phyloP scores from a whole-genome alignment of 2,797 vertebrate genomes.

The Tokudaia muenninki region DNA sequence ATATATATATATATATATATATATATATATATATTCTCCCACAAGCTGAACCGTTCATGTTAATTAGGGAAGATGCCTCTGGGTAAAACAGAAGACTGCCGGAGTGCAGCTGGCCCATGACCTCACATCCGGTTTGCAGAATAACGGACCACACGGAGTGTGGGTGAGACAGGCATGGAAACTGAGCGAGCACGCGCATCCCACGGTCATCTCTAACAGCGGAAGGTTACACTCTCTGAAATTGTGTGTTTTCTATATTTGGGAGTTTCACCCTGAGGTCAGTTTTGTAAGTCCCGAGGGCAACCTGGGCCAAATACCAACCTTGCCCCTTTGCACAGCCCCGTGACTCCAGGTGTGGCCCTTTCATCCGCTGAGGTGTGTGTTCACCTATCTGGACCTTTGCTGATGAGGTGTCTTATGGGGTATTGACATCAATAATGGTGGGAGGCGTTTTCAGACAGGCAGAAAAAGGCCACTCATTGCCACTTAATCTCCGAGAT shows the following conservation, averaged over 20 bases:
- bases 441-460: not conserved
- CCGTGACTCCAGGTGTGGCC: not conserved
- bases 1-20: too few relatives aligned
- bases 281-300: not conserved
- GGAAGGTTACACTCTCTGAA: not conserved
- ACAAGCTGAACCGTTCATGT: not conserved
- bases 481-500: not conserved
- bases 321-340: not conserved
- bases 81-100: not conserved
- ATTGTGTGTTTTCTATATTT: not conserved
- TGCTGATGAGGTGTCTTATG: not conserved
- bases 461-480: not conserved
- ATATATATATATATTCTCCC: too few relatives aligned
- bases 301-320: not conserved
- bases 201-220: not conserved
- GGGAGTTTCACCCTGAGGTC: not conserved
- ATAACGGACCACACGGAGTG: not conserved
- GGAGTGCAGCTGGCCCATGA: not conserved
- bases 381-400: not conserved
- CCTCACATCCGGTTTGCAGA: slow-evolving; percentile 43
- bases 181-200: not conserved
- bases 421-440: rapidly evolving
- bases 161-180: not conserved
- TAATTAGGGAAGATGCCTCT: not conserved
- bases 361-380: rapidly evolving